Evolutionary conservation across 64 coral and sea anemone genomes (phyloP), one percentile per base, ranked within the genome.

Genomic region (Porites lutea): DNA sequence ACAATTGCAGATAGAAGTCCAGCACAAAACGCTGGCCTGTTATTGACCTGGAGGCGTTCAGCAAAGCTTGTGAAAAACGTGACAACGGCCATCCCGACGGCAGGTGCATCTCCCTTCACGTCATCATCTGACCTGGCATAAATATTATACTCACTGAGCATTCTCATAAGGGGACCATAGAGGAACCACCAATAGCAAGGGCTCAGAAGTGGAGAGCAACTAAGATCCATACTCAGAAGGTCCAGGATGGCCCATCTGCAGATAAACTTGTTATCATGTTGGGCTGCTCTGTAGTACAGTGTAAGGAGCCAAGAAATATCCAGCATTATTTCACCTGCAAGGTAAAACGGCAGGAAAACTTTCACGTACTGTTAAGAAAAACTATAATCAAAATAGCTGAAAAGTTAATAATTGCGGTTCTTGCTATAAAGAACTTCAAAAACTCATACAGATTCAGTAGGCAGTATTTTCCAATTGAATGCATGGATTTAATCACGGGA

Each of bases 171-270:
- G 69, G 91, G 82, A 72, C 77, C 88, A 76, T 87, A 88, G 2
- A 97, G 67, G 78, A 97, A 97, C 22, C 54, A 78, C 95, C 95
- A 97, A 49, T 94, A 82, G 15, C 57, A 47, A 13, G 69, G 18
- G 43, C 78, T n/a, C 47, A 97, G 78, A 43, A 97, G 83, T 15
- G 95, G 92, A 21, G 82, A 93, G 10, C 51, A 74, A 8, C 60
- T 57, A 11, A 94, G 63, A 61, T 97, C 88, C 59, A 94, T 82
- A 37, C 74, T 77, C 71, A 97, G 72, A 3, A 97, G 19, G 13
- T 94, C 95, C 82, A 93, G 89, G 10, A 94, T 67, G 48, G 73
- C 92, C 95, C 95, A 97, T 78, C 90, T 79, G 15, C 92, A 93
- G 46, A 97, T 91, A 52, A 73, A 94, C 52, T 65, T 86, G 52